Evolutionary conservation across 2,888 invertebrate genomes (phyloP), one percentile per base, ranked within the genome.

Genomic region (Chironomus riparius): DNA sequence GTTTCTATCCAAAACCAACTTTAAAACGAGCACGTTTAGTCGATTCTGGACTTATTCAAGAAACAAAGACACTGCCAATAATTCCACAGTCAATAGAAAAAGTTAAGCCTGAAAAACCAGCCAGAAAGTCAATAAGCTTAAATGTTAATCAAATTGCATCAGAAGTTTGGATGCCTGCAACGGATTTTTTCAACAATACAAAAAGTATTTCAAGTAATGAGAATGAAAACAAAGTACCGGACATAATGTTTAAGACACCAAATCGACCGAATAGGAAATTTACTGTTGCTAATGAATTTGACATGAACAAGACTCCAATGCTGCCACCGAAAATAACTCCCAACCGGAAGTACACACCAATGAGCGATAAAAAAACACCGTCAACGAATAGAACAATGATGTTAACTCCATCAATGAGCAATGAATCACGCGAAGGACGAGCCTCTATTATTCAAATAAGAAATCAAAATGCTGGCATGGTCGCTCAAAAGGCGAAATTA

Each of bases 381-480:
- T 47, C 47, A 56, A 61, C n/a, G 24, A 70, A 72, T 22, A 78
- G 77, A 47, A 65, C 48, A 28, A 15, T 73, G 10, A 47, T 73
- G 18, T 22, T 21, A n/a, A 74, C 74, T 65, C 28, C 77, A 56
- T 76, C 71, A 3, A 85, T 85, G n/a, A 82, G n/a, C n/a, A n/a
- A 81, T 13, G 81, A 68, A 83, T 4, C 28, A 4, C 85, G 85
- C 70, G 87, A 87, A 28, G 89, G 90, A 0, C 86, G 92, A 77
- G 90, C 90, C 0, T 92, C 92, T 0, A 88, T 93, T 12, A 91
- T 90, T 21, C 89, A 89, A 79, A 81, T 93, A 47, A 85, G 92
- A 28, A 86, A 87, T 70, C 90, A 91, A 82, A 93, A 93, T 82
- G 92, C 91, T 5, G 93, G 93, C 6, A 92, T 92, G 85, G 93